A percentile compares a stretch with the other conserved stretches of the same genome.
Conservation (phyloP, 2,888 invertebrate species). For the Folsomia candida region DNA sequence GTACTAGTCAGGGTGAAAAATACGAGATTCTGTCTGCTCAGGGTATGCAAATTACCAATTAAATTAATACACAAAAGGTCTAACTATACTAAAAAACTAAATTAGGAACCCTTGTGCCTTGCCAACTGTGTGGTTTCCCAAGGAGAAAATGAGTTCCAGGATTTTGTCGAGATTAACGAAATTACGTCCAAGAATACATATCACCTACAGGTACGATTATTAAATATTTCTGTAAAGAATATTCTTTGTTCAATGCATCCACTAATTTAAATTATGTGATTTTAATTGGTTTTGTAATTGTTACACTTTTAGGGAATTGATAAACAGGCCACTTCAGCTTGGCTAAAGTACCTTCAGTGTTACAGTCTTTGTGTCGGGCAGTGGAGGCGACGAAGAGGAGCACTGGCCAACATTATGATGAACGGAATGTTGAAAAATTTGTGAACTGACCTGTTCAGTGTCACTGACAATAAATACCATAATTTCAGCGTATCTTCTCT, state of each 20-base stretch:
- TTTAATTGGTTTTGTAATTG: constrained; percentile 7
- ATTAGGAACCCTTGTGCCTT: constrained; percentile 78
- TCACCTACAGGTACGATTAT: constrained; percentile 77
- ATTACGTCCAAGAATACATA: constrained; percentile 87
- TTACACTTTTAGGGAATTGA: constrained; percentile 90
- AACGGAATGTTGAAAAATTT: constrained; percentile 62
- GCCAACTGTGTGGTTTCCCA: constrained; percentile 83
- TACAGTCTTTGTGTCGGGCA: constrained; percentile 88
- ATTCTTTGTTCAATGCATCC: too few relatives aligned
- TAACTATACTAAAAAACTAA: not conserved
- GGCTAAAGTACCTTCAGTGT: constrained; percentile 86
- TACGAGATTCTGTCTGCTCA: constrained; percentile 48
- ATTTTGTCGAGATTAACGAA: constrained; percentile 93
- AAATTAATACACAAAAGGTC: not conserved
- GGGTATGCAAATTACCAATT: constrained; percentile 33
- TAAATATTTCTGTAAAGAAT: too few relatives aligned
- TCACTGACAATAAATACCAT: too few relatives aligned
- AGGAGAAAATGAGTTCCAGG: constrained; percentile 78
- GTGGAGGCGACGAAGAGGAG: constrained; percentile 88
- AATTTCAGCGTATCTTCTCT: too few relatives aligned
- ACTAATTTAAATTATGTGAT: constrained; percentile 13
- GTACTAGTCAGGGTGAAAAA: constrained; percentile 51
- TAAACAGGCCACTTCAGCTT: constrained; percentile 76
- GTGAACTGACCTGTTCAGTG: not conserved
- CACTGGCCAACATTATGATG: constrained; percentile 95